These are phyloP conservation scores for Pseudopleuronectes americanus DNA, from an alignment of 2,797 vertebrate genomes.

Conservation along the genomic window DNA sequence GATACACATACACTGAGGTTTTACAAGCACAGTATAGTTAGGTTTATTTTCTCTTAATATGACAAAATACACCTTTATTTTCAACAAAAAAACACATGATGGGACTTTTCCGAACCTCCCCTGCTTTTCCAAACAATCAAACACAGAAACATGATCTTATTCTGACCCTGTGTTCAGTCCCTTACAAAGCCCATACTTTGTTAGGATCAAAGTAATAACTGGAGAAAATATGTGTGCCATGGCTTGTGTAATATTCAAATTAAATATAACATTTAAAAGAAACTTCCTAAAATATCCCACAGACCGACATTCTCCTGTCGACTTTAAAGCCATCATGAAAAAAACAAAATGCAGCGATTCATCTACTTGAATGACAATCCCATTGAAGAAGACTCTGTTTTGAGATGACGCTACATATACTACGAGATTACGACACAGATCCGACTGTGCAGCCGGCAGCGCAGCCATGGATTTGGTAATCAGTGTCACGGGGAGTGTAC, in stretches of 20 bases:
- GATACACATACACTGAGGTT: background rate
- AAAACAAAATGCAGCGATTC: background rate
- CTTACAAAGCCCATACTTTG: no score
- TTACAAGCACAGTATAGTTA: background rate
- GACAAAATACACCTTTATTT: no score
- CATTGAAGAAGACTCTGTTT: conserved; percentile 52
- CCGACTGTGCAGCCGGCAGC: conserved; percentile 8
- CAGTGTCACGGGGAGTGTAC: conserved; percentile 63
- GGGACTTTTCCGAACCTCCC: no score
- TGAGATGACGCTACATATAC: conserved; percentile 43
- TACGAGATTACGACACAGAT: conserved; percentile 49
- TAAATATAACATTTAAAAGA: no score
- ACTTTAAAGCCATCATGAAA: background rate
- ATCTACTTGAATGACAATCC: conserved; percentile 10
- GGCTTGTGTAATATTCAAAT: no score
- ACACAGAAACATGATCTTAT: no score
- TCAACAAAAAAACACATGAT: no score
- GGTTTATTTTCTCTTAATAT: no score
- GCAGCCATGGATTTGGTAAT: conserved; percentile 47
- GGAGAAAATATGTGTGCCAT: no score
- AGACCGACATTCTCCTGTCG: background rate
- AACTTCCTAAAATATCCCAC: background rate
- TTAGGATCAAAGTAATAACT: no score
- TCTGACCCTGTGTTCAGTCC: no score
- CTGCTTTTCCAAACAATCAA: no score